These are phyloP conservation scores for Alfaro cultratus DNA, from an alignment of 2,797 vertebrate species.

Conservation along the genomic window DNA sequence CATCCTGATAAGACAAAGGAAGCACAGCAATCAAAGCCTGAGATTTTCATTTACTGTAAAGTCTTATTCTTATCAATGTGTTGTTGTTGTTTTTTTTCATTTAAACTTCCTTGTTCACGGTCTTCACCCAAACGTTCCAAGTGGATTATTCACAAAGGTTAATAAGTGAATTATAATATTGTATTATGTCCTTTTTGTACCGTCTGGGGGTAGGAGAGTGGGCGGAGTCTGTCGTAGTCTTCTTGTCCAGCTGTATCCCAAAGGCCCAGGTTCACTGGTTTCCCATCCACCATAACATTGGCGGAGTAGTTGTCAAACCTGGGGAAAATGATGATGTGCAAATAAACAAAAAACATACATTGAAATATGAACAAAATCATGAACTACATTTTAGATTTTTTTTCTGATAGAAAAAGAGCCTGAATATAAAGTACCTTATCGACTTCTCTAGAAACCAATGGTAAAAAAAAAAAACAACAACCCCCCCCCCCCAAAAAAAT, in stretches of 20 bases:
- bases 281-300: constrained; percentile 99
- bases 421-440: constrained; percentile 10
- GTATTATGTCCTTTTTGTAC: constrained; percentile 72
- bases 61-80: constrained; percentile 17
- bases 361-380: not conserved
- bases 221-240: constrained; percentile 97
- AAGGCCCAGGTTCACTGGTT: constrained; percentile 95
- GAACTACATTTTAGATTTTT: not conserved
- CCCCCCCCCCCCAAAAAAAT: not conserved
- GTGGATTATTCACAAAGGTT: constrained; percentile 11
- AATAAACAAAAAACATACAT: not conserved
- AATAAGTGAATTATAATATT: constrained; percentile 17
- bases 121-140: constrained; percentile 4
- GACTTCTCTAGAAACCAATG: constrained; percentile 1
- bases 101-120: constrained; percentile 34
- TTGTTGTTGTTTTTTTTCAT: constrained; percentile 3
- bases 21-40: constrained; percentile 37
- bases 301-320: constrained; percentile 99
- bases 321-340: not conserved
- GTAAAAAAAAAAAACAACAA: not conserved
- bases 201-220: constrained; percentile 97
- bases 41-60: constrained; percentile 27
- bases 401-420: constrained; percentile 1
- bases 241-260: constrained; percentile 99
- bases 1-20: constrained; percentile 83